phyloP scores from a whole-genome alignment of 2,888 invertebrate genomes.

The Dolichopus griseipennis region DNA sequence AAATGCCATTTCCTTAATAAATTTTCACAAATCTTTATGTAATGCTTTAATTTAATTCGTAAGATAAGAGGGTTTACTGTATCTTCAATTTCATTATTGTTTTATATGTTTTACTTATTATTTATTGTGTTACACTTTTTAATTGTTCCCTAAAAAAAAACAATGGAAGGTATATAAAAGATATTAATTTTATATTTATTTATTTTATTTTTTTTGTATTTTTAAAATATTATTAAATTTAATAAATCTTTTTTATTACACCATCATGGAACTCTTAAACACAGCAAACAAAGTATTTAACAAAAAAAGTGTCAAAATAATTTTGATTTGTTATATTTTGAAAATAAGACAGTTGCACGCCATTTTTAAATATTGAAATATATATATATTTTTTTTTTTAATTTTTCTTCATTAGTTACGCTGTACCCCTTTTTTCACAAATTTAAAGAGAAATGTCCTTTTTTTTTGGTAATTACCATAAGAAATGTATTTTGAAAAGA shows the following conservation, averaged over 20 bases:
- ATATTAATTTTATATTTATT: not conserved
- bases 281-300: not conserved
- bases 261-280: not conserved
- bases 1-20: no score
- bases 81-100: not conserved
- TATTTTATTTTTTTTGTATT: not conserved
- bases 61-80: no score
- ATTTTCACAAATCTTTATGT: no score
- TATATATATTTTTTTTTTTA: no score
- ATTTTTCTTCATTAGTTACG: no score
- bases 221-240: not conserved
- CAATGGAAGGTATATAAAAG: no score
- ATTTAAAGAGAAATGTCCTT: no score
- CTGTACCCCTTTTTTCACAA: no score
- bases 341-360: not conserved
- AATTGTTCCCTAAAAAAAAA: not conserved
- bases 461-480: no score
- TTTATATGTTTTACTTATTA: not conserved
- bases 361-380: not conserved
- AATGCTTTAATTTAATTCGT: no score
- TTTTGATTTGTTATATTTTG: constrained; percentile 3
- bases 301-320: not conserved
- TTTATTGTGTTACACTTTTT: constrained; percentile 2
- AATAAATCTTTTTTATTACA: constrained; percentile 3
- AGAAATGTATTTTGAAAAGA: no score